These are phyloP conservation scores for Mola mola DNA, from an alignment of 2,113 vertebrate species.

Conservation along the genomic window DNA sequence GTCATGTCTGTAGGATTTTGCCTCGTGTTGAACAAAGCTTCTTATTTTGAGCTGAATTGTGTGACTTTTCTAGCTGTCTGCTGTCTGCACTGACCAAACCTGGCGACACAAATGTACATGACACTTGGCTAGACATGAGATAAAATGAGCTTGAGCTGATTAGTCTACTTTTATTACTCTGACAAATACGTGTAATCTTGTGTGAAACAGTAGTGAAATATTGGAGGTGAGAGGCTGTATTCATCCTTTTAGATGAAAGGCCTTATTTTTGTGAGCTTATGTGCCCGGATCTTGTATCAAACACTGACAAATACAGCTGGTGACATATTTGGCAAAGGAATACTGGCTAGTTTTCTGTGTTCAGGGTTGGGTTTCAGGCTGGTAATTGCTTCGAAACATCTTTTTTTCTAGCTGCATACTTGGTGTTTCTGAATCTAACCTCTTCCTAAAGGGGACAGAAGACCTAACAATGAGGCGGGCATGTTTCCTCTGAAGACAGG, in stretches of 20 bases:
- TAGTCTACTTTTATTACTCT: not conserved
- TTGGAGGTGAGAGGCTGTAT: constrained; percentile 1
- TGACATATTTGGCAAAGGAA: constrained; percentile 22
- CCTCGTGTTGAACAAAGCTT: constrained; percentile 56
- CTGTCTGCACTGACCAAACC: constrained; percentile 48
- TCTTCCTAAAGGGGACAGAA: too few species aligned
- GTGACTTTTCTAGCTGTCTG: constrained; percentile 52
- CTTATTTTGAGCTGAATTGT: constrained; percentile 72
- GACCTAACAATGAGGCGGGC: too few species aligned
- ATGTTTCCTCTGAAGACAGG: too few species aligned
- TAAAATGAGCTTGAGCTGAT: constrained; percentile 18
- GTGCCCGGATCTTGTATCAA: constrained; percentile 12
- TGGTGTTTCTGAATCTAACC: too few species aligned
- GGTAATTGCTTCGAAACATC: not conserved
- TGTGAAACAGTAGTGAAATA: constrained; percentile 18
- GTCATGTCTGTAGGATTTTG: constrained; percentile 53
- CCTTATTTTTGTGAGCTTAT: constrained; percentile 21
- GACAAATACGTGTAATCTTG: not conserved
- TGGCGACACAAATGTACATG: constrained; percentile 5
- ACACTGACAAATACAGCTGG: constrained; percentile 40
- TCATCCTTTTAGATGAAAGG: constrained; percentile 34
- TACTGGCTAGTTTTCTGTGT: too few species aligned
- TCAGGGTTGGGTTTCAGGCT: not conserved
- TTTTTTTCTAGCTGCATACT: too few species aligned
- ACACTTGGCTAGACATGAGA: constrained; percentile 9